Evolutionary conservation across 2,888 invertebrate genomes (phyloP).

Genomic region (Andricus quercusramuli): DNA sequence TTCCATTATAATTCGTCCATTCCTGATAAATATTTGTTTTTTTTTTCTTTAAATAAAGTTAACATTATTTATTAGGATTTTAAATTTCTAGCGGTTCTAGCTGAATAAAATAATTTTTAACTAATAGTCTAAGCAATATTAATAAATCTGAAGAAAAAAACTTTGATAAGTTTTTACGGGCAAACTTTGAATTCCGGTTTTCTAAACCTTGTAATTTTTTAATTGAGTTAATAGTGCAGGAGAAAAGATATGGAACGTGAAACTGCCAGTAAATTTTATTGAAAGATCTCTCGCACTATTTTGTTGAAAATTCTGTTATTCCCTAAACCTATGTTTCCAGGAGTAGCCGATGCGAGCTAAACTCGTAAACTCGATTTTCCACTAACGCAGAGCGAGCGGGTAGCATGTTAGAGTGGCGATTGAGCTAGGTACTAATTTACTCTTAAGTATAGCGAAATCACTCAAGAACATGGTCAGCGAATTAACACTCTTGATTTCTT

Average conservation of each 20-base stretch:
- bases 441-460: slow-evolving; percentile 38
- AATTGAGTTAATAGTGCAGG: too few relatives aligned
- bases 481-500: slow-evolving; percentile 41
- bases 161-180: too few relatives aligned
- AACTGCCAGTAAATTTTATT: not conserved
- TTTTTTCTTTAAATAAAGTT: too few relatives aligned
- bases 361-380: slow-evolving; percentile 63
- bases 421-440: slow-evolving; percentile 65
- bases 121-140: too few relatives aligned
- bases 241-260: not conserved
- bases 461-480: slow-evolving; percentile 49
- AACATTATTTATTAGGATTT: too few relatives aligned
- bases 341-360: slow-evolving; percentile 69
- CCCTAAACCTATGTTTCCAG: slow-evolving; percentile 62
- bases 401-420: slow-evolving; percentile 66
- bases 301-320: slow-evolving; percentile 14
- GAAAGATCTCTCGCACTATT: not conserved
- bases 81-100: too few relatives aligned
- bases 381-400: slow-evolving; percentile 69
- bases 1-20: too few relatives aligned
- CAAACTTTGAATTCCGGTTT: too few relatives aligned
- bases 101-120: too few relatives aligned
- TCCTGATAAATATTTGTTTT: too few relatives aligned
- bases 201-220: too few relatives aligned
- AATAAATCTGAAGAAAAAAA: too few relatives aligned